A percentile compares a stretch with the other conserved stretches of the same genome.
Conservation (phyloP, 2,888 invertebrate species). For the Stenchaetothrips biformis region DNA sequence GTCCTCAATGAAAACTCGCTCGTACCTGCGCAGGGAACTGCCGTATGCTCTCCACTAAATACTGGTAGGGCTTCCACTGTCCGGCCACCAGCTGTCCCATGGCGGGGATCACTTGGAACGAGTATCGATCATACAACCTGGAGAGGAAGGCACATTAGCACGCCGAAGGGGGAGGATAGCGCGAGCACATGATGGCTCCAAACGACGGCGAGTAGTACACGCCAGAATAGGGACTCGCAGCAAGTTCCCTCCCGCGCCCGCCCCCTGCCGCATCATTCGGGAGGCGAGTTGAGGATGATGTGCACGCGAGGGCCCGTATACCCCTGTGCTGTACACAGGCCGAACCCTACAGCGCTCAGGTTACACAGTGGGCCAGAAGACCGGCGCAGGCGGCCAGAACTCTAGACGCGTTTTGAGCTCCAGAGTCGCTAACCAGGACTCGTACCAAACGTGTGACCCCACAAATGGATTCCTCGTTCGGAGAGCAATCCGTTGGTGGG, state of each 20-base stretch:
- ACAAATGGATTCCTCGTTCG: too few species aligned
- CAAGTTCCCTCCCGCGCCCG: not conserved
- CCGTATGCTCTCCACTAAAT: conserved; percentile 95
- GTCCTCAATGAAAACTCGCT: too few species aligned
- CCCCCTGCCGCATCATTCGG: not conserved
- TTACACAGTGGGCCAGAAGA: too few species aligned
- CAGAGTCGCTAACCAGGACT: too few species aligned
- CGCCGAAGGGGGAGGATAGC: not conserved
- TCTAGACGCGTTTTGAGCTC: too few species aligned
- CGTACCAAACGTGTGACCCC: too few species aligned
- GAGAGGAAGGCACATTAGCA: not conserved
- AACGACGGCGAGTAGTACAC: not conserved
- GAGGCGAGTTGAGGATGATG: too few species aligned
- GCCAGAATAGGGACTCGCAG: not conserved
- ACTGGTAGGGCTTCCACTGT: conserved; percentile 95
- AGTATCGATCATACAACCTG: conserved; percentile 91
- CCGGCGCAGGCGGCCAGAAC: too few species aligned
- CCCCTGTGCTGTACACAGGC: too few species aligned
- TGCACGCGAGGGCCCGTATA: too few species aligned
- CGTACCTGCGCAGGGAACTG: conserved; percentile 85
- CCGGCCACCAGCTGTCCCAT: conserved; percentile 89
- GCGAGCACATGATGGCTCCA: not conserved
- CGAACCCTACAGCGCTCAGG: too few species aligned
- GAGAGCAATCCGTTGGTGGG: too few species aligned
- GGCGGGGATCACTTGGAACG: conserved; percentile 95